These are phyloP conservation scores for Psephotus haematonotus DNA, from an alignment of 2,113 vertebrate genomes.

Conservation along the genomic window DNA sequence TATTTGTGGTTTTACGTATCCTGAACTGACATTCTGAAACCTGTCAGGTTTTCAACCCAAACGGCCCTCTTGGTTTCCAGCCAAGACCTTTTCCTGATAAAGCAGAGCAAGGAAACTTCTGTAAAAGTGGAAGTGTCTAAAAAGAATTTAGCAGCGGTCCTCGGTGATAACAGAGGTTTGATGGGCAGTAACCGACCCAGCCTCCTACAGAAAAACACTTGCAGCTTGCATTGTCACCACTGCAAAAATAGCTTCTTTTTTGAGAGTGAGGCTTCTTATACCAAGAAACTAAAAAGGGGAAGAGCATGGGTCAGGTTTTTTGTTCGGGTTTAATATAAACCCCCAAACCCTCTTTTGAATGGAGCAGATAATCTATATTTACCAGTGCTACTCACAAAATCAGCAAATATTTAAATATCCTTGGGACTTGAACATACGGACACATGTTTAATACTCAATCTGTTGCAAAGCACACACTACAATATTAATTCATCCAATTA, in stretches of 20 bases:
- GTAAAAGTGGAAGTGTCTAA: conserved; percentile 11
- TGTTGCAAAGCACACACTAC: background rate
- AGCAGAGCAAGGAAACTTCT: background rate
- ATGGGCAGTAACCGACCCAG: background rate
- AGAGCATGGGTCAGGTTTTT: background rate
- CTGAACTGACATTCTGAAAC: conserved; percentile 2
- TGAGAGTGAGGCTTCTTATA: background rate
- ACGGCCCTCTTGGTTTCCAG: conserved; percentile 17
- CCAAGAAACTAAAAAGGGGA: background rate
- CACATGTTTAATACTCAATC: background rate
- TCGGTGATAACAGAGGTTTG: background rate
- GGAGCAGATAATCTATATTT: background rate
- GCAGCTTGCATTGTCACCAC: background rate
- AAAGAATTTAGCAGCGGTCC: background rate
- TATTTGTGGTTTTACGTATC: background rate
- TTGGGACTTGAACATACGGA: background rate
- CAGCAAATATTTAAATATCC: background rate
- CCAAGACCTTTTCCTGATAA: conserved; percentile 43
- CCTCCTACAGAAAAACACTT: background rate
- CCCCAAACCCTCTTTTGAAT: background rate
- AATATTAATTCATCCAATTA: background rate
- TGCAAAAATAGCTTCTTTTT: background rate
- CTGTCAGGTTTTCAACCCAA: conserved; percentile 38
- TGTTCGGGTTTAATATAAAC: background rate
- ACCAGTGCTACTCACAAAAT: background rate